Evolutionary conservation across 1,140 invertebrate species (phyloP).

Genomic region (Drosophila watanabei): DNA sequence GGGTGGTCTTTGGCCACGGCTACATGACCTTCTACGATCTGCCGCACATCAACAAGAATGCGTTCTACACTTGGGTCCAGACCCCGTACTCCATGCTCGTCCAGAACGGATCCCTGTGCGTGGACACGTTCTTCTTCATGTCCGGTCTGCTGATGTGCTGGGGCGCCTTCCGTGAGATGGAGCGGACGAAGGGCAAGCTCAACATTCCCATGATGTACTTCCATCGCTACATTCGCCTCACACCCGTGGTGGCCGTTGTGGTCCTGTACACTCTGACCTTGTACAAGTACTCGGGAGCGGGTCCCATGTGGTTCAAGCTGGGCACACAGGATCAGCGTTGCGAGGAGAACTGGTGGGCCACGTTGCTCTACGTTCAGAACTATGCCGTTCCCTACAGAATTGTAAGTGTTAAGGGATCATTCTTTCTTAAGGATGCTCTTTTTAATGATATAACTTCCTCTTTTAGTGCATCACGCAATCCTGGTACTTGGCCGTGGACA

Average conservation of each 20-base stretch:
- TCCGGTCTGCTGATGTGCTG: slow-evolving; percentile 90
- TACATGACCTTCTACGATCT: slow-evolving; percentile 78
- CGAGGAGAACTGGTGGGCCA: slow-evolving; percentile 92
- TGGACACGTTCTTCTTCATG: slow-evolving; percentile 90
- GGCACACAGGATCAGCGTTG: slow-evolving; percentile 89
- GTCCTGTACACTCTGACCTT: slow-evolving; percentile 86
- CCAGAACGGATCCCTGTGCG: slow-evolving; percentile 88
- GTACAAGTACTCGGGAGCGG: slow-evolving; percentile 87
- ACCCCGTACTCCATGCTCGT: slow-evolving; percentile 87
- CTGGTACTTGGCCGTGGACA: slow-evolving; percentile 95
- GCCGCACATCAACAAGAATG: slow-evolving; percentile 75
- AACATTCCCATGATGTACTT: slow-evolving; percentile 86
- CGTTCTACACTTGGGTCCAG: slow-evolving; percentile 75
- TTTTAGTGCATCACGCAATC: slow-evolving; percentile 94
- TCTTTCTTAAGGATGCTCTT: not conserved
- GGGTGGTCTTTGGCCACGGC: slow-evolving; percentile 89
- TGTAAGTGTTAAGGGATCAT: slow-evolving; percentile 38
- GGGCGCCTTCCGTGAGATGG: slow-evolving; percentile 89
- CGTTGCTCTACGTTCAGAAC: slow-evolving; percentile 94
- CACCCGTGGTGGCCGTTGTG: slow-evolving; percentile 87
- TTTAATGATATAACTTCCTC: not conserved
- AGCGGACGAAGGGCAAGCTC: slow-evolving; percentile 87
- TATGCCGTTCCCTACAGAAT: slow-evolving; percentile 87
- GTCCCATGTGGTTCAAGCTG: slow-evolving; percentile 87
- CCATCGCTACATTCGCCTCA: slow-evolving; percentile 87